A percentile compares a stretch with the other conserved stretches of the same genome.
phyloP scores from a whole-genome alignment of 2,797 vertebrate species.

The Siniperca scherzeri region DNA sequence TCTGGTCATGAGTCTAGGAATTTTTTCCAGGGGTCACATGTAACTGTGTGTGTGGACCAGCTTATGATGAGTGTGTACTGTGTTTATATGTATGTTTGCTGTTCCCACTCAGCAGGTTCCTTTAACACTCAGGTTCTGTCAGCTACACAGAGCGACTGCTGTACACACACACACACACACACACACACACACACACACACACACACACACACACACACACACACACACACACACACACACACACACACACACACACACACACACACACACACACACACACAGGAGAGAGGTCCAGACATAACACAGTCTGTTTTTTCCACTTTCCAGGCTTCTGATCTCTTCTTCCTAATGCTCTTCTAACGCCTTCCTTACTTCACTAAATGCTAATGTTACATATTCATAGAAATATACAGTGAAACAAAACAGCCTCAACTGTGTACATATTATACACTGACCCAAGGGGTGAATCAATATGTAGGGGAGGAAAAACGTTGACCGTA shows the following conservation, averaged over 20 bases:
- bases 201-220: conserved; percentile 1
- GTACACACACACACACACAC: not conserved
- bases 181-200: conserved; percentile 12
- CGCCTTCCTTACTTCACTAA: not conserved
- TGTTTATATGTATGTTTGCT: conserved; percentile 45
- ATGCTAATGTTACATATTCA: not conserved
- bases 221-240: conserved; percentile 11
- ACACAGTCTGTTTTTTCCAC: not conserved
- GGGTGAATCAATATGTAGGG: not conserved
- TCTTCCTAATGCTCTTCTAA: not conserved
- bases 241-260: not conserved
- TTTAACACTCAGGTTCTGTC: conserved; percentile 35
- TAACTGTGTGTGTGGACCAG: conserved; percentile 42
- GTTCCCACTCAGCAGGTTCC: conserved; percentile 64
- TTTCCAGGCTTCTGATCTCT: not conserved
- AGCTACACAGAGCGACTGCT: not conserved
- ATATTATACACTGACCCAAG: not conserved
- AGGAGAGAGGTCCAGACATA: not conserved
- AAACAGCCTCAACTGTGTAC: not conserved
- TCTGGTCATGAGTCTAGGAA: conserved; percentile 75
- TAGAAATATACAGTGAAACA: not conserved
- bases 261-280: too few species aligned
- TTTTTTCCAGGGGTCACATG: conserved; percentile 77
- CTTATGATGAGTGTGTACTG: conserved; percentile 42
- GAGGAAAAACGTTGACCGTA: not conserved